phyloP scores from a whole-genome alignment of 2,113 vertebrate genomes.

The Nerophis ophidion region DNA sequence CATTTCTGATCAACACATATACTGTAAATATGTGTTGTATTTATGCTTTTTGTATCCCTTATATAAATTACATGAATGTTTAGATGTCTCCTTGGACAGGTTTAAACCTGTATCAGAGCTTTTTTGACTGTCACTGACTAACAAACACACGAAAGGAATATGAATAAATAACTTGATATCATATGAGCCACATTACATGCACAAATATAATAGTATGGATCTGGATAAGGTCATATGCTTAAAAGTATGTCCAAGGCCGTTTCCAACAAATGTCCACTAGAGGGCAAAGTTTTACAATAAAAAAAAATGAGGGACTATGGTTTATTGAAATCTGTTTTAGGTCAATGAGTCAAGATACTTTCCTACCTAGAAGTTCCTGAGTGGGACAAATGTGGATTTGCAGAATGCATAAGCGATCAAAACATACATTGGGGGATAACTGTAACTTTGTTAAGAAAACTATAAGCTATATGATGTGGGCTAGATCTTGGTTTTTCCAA shows the following conservation, averaged over 20 bases:
- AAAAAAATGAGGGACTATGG: too few relatives aligned
- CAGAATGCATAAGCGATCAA: too few relatives aligned
- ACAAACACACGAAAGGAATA: background rate
- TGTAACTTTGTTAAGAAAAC: background rate
- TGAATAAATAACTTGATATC: too few relatives aligned
- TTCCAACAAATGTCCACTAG: slow-evolving; percentile 49
- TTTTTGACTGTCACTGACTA: too few relatives aligned
- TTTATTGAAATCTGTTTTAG: background rate
- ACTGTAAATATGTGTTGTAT: too few relatives aligned
- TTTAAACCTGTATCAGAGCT: too few relatives aligned
- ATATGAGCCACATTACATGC: background rate
- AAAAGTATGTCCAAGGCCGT: slow-evolving; percentile 3
- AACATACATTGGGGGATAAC: too few relatives aligned
- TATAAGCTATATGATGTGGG: background rate
- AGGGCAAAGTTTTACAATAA: slow-evolving; percentile 37
- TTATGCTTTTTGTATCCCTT: too few relatives aligned
- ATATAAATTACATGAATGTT: too few relatives aligned
- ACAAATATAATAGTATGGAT: background rate
- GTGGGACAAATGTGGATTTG: too few relatives aligned
- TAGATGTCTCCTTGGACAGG: too few relatives aligned
- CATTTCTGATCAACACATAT: too few relatives aligned
- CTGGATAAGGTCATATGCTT: background rate
- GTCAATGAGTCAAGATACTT: background rate
- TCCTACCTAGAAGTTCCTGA: background rate
- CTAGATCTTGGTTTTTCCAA: background rate